These are phyloP conservation scores for Drosophila diplacantha DNA, from an alignment of 2,888 invertebrate genomes.

Conservation along the genomic window DNA sequence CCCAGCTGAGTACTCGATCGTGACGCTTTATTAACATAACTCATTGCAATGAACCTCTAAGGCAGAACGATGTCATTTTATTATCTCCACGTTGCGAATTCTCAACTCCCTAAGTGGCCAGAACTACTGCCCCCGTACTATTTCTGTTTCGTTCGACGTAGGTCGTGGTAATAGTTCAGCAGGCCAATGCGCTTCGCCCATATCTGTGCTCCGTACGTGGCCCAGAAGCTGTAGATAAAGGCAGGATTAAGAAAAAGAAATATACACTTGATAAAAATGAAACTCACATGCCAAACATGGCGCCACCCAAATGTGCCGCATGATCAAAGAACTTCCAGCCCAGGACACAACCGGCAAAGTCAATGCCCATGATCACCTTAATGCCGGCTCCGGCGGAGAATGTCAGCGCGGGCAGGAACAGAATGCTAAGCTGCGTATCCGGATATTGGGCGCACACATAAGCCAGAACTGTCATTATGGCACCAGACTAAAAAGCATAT, in stretches of 20 bases:
- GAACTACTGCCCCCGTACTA: constrained; percentile 26
- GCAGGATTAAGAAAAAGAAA: constrained; percentile 2
- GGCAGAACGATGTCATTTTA: constrained; percentile 32
- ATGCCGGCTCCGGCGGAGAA: constrained; percentile 92
- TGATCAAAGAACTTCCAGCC: constrained; percentile 97
- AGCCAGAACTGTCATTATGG: constrained; percentile 93
- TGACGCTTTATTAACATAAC: constrained; percentile 53
- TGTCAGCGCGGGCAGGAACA: constrained; percentile 92
- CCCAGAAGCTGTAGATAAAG: constrained; percentile 69
- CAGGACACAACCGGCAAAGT: constrained; percentile 88
- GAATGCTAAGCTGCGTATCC: constrained; percentile 90
- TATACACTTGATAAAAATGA: constrained; percentile 19
- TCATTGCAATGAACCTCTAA: constrained; percentile 41
- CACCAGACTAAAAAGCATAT: constrained; percentile 87
- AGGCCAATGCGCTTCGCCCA: constrained; percentile 73
- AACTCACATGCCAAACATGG: constrained; percentile 90
- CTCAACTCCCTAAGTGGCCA: constrained; percentile 7
- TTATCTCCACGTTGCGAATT: constrained; percentile 12
- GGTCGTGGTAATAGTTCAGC: constrained; percentile 73
- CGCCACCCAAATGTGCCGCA: constrained; percentile 98
- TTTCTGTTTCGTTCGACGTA: constrained; percentile 73
- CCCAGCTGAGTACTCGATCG: constrained; percentile 22
- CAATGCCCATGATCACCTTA: constrained; percentile 90
- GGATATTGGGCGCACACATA: constrained; percentile 93
- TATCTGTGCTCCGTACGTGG: constrained; percentile 70